Evolutionary conservation across 2,888 invertebrate genomes (phyloP).

Genomic region (Bimastos eiseni): DNA sequence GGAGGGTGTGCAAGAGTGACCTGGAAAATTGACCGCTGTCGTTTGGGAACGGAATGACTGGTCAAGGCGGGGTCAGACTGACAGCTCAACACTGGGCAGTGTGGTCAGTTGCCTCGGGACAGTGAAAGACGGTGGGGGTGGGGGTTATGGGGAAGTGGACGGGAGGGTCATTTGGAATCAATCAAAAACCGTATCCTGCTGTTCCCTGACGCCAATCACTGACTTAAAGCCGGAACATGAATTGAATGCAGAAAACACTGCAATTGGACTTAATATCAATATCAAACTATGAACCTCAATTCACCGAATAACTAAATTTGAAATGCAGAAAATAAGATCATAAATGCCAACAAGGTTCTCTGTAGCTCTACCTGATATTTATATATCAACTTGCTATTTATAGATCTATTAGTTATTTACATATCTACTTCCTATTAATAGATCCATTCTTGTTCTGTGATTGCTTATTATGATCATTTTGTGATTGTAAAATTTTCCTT

Average conservation of each 20-base stretch:
- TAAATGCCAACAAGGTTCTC: too few species aligned
- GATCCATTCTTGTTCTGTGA: neutral
- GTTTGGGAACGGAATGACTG: neutral
- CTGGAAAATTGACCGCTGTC: neutral
- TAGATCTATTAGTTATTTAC: neutral
- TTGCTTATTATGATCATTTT: too few species aligned
- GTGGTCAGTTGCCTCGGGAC: constrained; percentile 1
- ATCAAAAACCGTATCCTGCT: neutral
- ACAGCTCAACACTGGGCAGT: neutral
- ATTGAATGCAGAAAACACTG: neutral
- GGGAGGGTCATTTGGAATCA: constrained; percentile 6
- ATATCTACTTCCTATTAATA: neutral
- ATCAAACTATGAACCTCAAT: too few species aligned
- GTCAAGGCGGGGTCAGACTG: constrained; percentile 13
- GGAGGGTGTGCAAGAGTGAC: neutral
- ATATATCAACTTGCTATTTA: too few species aligned
- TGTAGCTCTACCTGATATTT: too few species aligned
- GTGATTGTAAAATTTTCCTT: too few species aligned
- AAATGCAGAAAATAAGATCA: too few species aligned
- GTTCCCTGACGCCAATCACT: neutral
- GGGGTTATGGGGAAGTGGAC: too few species aligned
- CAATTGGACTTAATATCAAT: neutral
- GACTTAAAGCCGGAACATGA: neutral
- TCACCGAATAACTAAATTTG: too few species aligned
- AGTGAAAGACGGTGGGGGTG: too few species aligned